A percentile compares a stretch with the other conserved stretches of the same genome.
phyloP scores from a whole-genome alignment of 2,888 invertebrate genomes.

The Chrysomela aeneicollis region DNA sequence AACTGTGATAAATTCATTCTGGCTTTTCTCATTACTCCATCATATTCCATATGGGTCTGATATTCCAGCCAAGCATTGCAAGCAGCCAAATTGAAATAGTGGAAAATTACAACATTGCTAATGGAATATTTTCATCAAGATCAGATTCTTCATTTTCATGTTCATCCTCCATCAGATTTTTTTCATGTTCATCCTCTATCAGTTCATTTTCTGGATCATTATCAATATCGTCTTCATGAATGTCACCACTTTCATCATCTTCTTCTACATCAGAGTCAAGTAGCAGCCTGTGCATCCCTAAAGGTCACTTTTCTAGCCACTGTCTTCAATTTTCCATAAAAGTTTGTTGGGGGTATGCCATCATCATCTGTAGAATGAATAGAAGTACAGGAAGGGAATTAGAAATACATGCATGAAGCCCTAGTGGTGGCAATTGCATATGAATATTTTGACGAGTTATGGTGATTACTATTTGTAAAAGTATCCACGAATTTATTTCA shows the following conservation, averaged over 20 bases:
- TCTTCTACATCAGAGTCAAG: constrained; percentile 7
- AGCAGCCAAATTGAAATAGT: too few relatives aligned
- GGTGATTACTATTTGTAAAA: not conserved
- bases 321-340: not conserved
- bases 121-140: not conserved
- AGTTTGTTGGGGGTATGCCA: not conserved
- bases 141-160: constrained; percentile 1
- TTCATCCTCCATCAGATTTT: too few relatives aligned
- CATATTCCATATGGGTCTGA: too few relatives aligned
- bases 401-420: not conserved
- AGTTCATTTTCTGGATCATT: not conserved
- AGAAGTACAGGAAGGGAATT: too few relatives aligned
- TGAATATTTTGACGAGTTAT: not conserved
- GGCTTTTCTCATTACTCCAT: too few relatives aligned
- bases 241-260: not conserved
- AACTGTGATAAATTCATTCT: too few relatives aligned
- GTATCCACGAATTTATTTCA: not conserved
- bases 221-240: not conserved
- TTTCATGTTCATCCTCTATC: not conserved
- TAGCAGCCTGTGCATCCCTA: not conserved
- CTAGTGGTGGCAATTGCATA: constrained; percentile 11
- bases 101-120: too few relatives aligned
- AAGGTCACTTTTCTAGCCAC: too few relatives aligned
- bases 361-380: not conserved
- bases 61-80: too few relatives aligned